Conservation (phyloP, 2,888 invertebrate genomes). For the Tortricodes alternella region DNA sequence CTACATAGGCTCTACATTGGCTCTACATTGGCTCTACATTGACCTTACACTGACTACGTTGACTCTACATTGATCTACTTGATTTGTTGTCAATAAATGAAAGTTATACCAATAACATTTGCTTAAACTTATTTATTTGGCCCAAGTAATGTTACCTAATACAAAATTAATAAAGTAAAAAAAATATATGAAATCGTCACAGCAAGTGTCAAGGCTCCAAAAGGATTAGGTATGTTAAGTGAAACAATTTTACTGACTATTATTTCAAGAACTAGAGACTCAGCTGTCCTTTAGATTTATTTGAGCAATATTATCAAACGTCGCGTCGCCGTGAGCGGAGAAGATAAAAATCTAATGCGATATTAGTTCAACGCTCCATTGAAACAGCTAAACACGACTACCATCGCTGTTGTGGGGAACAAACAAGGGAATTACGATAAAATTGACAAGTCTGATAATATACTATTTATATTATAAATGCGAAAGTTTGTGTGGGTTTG, state of each 20-base stretch:
- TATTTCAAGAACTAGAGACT: conserved; percentile 4
- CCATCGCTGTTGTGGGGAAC: background rate
- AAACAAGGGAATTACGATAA: background rate
- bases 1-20: too few species aligned
- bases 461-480: too few species aligned
- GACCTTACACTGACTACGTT: too few species aligned
- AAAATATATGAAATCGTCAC: too few species aligned
- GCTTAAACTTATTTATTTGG: too few species aligned
- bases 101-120: too few species aligned
- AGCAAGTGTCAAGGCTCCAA: background rate
- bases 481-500: too few species aligned
- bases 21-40: too few species aligned
- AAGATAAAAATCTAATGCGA: conserved; percentile 18
- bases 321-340: conserved; percentile 9
- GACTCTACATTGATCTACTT: too few species aligned
- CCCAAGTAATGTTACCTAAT: too few species aligned
- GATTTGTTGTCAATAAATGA: too few species aligned
- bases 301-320: conserved; percentile 15
- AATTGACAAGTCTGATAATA: background rate
- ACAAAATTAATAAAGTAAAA: too few species aligned
- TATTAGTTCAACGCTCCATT: conserved; percentile 11
- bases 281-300: conserved; percentile 23
- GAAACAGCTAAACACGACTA: conserved; percentile 1
- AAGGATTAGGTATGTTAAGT: background rate
- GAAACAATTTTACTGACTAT: conserved; percentile 14